Evolutionary conservation across 2,797 vertebrate genomes (phyloP), one percentile per base, ranked within the genome.

Genomic region (Numenius phaeopus): DNA sequence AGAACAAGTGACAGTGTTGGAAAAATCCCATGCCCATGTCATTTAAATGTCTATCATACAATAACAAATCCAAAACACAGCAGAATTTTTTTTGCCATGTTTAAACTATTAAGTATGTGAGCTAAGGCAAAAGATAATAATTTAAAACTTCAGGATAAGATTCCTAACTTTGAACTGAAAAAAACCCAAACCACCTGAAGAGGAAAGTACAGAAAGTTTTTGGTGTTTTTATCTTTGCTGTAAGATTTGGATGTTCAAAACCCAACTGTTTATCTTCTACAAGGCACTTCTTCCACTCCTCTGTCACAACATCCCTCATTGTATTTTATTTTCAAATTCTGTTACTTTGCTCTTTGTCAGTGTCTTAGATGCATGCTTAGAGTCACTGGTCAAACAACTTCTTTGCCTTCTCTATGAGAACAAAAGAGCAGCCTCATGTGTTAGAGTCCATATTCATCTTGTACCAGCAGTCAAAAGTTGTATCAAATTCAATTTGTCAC

Each of bases 401-500:
- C 18, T 89, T 62, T 85, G 52, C 40, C 52, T 84, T 80, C 77
- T 58, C 4, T 34, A 24, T 15, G 10, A 77, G 52, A 89, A 84
- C 19, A 62, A 64, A 93, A 87, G 54, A 90, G 22, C 50, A 90
- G 73, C 20, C 50, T 94, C 47, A 32, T 46, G 52, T 49, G 40
- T 82, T 29, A 37, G 23, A 87, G 47, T 29, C 70, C 30, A 66
- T 34, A 88, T 62, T 89, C 46, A 79, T 84, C 67, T 44, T 54
- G n/a, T 29, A 91, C 55, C 57, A 46, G 70, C 3, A 2, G 32
- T 24, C 71, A 52, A 62, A 89, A 92, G 29, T 67, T 89, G 88
- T 39, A 84, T 44, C 70, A 89, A 95, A 90, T 76, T 81, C 23
- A 59, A 65, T 91, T 83, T 70, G 72, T 72, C 85, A 83, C 65